Evolutionary conservation across 2,797 vertebrate genomes (phyloP).

Genomic region (Borostomias antarcticus): DNA sequence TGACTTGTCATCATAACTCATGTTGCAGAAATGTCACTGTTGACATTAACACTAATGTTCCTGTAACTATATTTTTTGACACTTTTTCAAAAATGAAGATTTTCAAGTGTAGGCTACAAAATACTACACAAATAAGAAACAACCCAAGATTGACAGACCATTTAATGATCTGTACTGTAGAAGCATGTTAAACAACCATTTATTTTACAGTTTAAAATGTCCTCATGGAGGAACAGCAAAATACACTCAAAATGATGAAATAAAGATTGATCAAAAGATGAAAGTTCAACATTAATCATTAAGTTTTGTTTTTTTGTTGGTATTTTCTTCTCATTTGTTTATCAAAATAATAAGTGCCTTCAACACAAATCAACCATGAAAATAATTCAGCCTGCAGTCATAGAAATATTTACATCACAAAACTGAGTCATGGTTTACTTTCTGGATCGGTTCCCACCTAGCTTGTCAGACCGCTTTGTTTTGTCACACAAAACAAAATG

Average conservation of each 20-base stretch:
- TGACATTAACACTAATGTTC: no score
- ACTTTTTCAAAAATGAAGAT: no score
- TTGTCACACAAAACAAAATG: slow-evolving; percentile 94
- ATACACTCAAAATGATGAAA: slow-evolving; percentile 83
- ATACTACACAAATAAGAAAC: slow-evolving; percentile 17
- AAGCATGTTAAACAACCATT: slow-evolving; percentile 83
- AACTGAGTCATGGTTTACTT: slow-evolving; percentile 71
- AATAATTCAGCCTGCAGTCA: slow-evolving; percentile 65
- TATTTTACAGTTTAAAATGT: slow-evolving; percentile 85
- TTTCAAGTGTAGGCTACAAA: not conserved
- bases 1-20: no score
- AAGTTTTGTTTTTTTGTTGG: slow-evolving; percentile 55
- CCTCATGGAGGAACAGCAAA: slow-evolving; percentile 87
- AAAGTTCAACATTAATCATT: slow-evolving; percentile 72
- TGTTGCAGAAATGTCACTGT: no score
- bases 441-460: slow-evolving; percentile 75
- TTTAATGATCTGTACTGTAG: slow-evolving; percentile 83
- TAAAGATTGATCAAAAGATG: slow-evolving; percentile 79
- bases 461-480: slow-evolving; percentile 74
- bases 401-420: slow-evolving; percentile 68
- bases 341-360: slow-evolving; percentile 85
- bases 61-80: no score
- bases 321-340: slow-evolving; percentile 61
- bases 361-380: slow-evolving; percentile 74
- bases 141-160: slow-evolving; percentile 76